A percentile compares a stretch with the other conserved stretches of the same genome.
phyloP scores from a whole-genome alignment of 2,888 invertebrate species.

The Noctuana brunneofusca region DNA sequence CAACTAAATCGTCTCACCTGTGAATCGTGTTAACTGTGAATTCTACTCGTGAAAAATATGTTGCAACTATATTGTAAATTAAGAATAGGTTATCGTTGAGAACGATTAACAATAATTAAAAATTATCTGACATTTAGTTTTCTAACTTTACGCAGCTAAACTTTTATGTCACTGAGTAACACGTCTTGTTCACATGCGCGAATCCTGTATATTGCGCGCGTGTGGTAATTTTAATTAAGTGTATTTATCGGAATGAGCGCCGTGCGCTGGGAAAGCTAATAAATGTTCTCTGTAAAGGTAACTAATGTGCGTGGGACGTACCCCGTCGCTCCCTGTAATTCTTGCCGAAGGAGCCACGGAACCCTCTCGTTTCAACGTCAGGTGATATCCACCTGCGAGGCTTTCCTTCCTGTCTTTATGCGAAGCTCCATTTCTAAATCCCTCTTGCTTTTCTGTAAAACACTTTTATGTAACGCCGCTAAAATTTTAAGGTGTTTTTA shows the following conservation, averaged over 20 bases:
- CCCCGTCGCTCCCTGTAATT: conserved; percentile 38
- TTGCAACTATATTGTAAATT: too few species aligned
- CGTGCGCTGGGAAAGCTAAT: conserved; percentile 58
- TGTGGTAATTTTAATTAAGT: conserved; percentile 79
- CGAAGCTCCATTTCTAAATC: conserved; percentile 49
- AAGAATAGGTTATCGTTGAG: too few species aligned
- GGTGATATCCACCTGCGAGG: conserved; percentile 63
- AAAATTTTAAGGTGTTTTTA: conserved; percentile 6
- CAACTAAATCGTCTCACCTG: too few species aligned
- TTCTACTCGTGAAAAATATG: too few species aligned
- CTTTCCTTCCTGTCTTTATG: conserved; percentile 61
- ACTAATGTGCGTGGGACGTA: conserved; percentile 62
- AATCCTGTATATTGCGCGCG: conserved; percentile 59
- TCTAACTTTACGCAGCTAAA: conserved; percentile 40
- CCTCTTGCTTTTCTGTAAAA: conserved; percentile 39
- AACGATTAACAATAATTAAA: too few species aligned
- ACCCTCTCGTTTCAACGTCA: conserved; percentile 46
- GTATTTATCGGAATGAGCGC: conserved; percentile 65
- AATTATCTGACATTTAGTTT: conserved; percentile 35
- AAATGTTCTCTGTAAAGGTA: conserved; percentile 70
- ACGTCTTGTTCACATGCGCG: conserved; percentile 56
- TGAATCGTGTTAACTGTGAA: too few species aligned
- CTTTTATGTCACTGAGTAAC: conserved; percentile 56
- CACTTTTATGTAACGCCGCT: background rate
- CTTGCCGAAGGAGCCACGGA: conserved; percentile 31